Percentiles rank a stretch among this genome's conserved stretches.
phyloP scores from a whole-genome alignment of 2,888 invertebrate species.

The Folsomia manolachei region DNA sequence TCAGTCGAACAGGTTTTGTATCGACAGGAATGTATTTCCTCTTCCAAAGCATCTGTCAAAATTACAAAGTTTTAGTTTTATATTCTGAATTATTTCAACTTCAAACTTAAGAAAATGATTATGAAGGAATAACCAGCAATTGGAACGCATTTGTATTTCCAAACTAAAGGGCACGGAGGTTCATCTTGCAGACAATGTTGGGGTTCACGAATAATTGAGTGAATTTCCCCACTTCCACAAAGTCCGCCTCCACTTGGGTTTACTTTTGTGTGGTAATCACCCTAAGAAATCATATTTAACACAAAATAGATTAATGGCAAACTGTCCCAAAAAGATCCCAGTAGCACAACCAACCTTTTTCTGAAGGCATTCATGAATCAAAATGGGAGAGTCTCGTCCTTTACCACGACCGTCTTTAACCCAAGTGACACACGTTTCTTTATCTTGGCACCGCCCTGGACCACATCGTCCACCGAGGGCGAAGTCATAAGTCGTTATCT shows the following conservation, averaged over 20 bases:
- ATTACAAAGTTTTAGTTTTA: background rate
- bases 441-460: slow-evolving; percentile 23
- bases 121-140: slow-evolving; percentile 24
- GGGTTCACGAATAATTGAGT: slow-evolving; percentile 17
- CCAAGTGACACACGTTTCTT: slow-evolving; percentile 34
- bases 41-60: background rate
- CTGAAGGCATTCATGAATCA: slow-evolving; percentile 34
- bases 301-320: background rate
- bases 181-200: slow-evolving; percentile 19
- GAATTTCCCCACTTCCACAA: slow-evolving; percentile 28
- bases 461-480: slow-evolving; percentile 20
- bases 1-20: slow-evolving; percentile 11
- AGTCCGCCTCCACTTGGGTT: slow-evolving; percentile 27
- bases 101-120: too few relatives aligned
- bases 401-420: background rate
- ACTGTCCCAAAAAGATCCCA: background rate
- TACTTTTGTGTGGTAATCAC: slow-evolving; percentile 29
- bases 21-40: slow-evolving; percentile 19
- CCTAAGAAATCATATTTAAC: too few relatives aligned
- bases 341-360: slow-evolving; percentile 22
- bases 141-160: slow-evolving; percentile 28
- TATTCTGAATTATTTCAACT: slow-evolving; percentile 15
- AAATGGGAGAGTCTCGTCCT: slow-evolving; percentile 20
- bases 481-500: background rate
- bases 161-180: slow-evolving; percentile 19